These are phyloP conservation scores for Drosophila burlai DNA, from an alignment of 1,140 invertebrate genomes.

Conservation along the genomic window DNA sequence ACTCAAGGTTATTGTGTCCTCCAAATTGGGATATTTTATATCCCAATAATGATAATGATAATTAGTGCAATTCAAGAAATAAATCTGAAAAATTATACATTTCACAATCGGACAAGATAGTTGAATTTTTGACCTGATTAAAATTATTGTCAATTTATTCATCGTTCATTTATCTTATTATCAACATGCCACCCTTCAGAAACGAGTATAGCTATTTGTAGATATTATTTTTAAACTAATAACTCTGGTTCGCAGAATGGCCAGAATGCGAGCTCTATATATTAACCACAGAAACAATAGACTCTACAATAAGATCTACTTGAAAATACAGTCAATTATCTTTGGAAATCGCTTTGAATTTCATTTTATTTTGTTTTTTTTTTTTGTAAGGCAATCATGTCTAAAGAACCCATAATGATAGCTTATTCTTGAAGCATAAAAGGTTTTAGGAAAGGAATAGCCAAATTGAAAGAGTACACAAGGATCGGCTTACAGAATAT, in stretches of 20 bases:
- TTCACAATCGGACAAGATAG: not conserved
- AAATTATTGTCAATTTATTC: too few species aligned
- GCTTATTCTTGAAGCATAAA: not conserved
- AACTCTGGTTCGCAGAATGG: not conserved
- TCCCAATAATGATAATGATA: not conserved
- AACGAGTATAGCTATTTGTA: not conserved
- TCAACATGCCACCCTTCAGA: not conserved
- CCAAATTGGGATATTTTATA: not conserved
- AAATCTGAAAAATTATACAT: not conserved
- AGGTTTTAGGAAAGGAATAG: not conserved
- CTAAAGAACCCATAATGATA: not conserved
- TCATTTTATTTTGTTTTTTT: not conserved
- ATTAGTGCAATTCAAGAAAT: not conserved
- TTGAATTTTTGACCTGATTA: too few species aligned
- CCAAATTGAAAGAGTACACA: not conserved
- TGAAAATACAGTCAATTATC: not conserved
- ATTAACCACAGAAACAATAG: not conserved
- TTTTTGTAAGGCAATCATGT: not conserved
- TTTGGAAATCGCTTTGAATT: not conserved
- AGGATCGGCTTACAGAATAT: not conserved
- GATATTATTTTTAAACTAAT: not conserved
- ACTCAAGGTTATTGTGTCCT: conserved; percentile 26
- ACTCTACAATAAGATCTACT: not conserved
- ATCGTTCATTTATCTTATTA: too few species aligned
- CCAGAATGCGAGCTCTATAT: not conserved